These are phyloP conservation scores for Platycheirus albimanus DNA, from an alignment of 2,888 invertebrate genomes.

Conservation along the genomic window DNA sequence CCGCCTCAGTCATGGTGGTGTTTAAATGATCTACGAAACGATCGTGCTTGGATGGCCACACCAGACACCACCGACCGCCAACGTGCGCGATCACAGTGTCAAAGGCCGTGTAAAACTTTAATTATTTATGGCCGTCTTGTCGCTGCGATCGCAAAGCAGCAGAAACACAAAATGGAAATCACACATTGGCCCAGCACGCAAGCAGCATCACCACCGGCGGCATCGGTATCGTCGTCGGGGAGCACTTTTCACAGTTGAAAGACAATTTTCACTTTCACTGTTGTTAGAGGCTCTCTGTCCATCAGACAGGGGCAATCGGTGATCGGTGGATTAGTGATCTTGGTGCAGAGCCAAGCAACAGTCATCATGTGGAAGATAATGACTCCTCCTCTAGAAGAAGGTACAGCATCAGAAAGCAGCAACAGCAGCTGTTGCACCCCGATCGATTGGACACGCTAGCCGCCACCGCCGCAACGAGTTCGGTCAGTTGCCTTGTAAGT, in stretches of 20 bases:
- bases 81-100: slow-evolving; percentile 53
- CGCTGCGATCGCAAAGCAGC: too few relatives aligned
- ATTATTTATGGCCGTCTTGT: slow-evolving; percentile 59
- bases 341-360: slow-evolving; percentile 34
- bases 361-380: slow-evolving; percentile 55
- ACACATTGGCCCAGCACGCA: slow-evolving; percentile 41
- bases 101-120: slow-evolving; percentile 72
- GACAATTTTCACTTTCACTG: slow-evolving; percentile 73
- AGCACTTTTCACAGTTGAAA: slow-evolving; percentile 39
- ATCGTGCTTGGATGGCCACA: slow-evolving; percentile 11
- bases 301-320: slow-evolving; percentile 42
- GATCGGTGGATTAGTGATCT: too few relatives aligned
- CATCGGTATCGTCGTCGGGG: too few relatives aligned
- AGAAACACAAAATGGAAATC: slow-evolving; percentile 26
- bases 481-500: slow-evolving; percentile 3
- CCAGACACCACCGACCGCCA: slow-evolving; percentile 27
- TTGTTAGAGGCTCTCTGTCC: too few relatives aligned
- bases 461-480: neutral
- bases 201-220: too few relatives aligned
- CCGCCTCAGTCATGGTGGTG: slow-evolving; percentile 20
- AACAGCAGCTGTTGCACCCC: slow-evolving; percentile 30
- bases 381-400: slow-evolving; percentile 60
- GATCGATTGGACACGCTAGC: slow-evolving; percentile 37
- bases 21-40: slow-evolving; percentile 44
- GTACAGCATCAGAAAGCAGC: slow-evolving; percentile 30